Evolutionary conservation across 2,888 invertebrate genomes (phyloP).

Genomic region (Drosophila kambysellisi): DNA sequence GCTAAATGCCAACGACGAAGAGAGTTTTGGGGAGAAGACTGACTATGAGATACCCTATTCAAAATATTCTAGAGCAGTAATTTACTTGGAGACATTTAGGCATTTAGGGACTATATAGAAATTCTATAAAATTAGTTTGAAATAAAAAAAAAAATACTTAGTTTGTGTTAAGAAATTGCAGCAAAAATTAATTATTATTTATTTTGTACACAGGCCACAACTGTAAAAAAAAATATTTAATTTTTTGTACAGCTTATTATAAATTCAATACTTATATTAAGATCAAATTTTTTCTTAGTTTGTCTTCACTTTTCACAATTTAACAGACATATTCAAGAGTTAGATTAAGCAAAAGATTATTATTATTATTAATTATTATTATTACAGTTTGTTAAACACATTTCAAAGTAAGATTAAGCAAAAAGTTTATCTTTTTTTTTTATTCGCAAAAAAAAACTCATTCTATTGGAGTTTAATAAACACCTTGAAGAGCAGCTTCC

Average conservation of each 20-base stretch:
- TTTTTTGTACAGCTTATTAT: not conserved
- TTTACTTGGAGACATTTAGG: not conserved
- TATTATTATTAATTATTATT: too few species aligned
- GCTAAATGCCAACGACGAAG: conserved; percentile 53
- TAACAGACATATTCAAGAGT: conserved; percentile 29
- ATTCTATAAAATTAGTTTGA: not conserved
- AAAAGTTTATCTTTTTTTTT: too few species aligned
- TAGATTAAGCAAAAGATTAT: not conserved
- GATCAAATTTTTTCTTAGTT: too few species aligned
- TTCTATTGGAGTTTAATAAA: too few species aligned
- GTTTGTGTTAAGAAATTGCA: not conserved
- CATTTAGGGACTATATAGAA: not conserved
- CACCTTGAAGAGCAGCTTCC: conserved; percentile 34
- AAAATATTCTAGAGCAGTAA: rapidly evolving
- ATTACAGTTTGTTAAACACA: not conserved
- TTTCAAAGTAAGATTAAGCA: conserved; percentile 20
- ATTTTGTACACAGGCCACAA: not conserved
- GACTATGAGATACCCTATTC: conserved; percentile 33
- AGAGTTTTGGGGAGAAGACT: not conserved
- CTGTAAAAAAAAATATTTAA: not conserved
- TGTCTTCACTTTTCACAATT: not conserved
- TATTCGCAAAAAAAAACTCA: too few species aligned
- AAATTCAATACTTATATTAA: not conserved
- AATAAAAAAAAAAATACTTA: not conserved
- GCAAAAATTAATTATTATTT: not conserved